Base-by-base conservation (phyloP, 2,888 invertebrate species). In the Leptinotarsa haldemani region DNA sequence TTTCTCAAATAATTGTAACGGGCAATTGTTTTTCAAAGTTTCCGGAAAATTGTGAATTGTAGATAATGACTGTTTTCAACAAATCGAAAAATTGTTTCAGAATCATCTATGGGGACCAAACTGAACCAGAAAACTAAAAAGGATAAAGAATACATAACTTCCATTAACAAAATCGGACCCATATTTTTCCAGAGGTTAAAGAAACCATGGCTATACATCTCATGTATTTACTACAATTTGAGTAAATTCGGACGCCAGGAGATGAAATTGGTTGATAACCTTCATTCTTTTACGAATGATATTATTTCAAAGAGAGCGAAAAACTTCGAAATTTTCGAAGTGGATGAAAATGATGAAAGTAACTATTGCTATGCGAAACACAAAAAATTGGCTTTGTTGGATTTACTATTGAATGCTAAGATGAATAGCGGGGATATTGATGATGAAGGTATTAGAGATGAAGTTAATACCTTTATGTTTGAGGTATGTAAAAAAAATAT, bases 391-490 rank as follows among this genome's bases (percentile, higher is more conserved):
- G 56, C 22, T 3, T 56, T 56, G 20, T 56, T 56, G 15, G 56
- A 56, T 13, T 22, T 56, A 56, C 22, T 56, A 15, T 22, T 56
- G 13, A 56, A 56, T 22, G 56, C 56, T 20, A 56, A 56, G 56
- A 22, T 56, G 56, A 56, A 3, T 15, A 22, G 15, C 3, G 56
- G 56, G 13, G 4, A 4, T 13, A 56, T 56, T 56, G 56, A 56
- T 25, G 56, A 56, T 56, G 56, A 22, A 3, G 56, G 56, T 13
- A 56, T 56, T 13, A 20, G 22, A 56, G 56, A 56, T 56, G 56
- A 56, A 56, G 56, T 56, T 4, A 56, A 56, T 76, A 92, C 91
- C 0, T 91, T 92, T 72, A 90, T 91, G 90, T 84, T 84, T 74
- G 84, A 82, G 78, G 83, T 82, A 74, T 63, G 64, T 66, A 22